These are phyloP conservation scores for Lamellibrachia satsuma DNA, from an alignment of 2,888 invertebrate species.

Conservation along the genomic window DNA sequence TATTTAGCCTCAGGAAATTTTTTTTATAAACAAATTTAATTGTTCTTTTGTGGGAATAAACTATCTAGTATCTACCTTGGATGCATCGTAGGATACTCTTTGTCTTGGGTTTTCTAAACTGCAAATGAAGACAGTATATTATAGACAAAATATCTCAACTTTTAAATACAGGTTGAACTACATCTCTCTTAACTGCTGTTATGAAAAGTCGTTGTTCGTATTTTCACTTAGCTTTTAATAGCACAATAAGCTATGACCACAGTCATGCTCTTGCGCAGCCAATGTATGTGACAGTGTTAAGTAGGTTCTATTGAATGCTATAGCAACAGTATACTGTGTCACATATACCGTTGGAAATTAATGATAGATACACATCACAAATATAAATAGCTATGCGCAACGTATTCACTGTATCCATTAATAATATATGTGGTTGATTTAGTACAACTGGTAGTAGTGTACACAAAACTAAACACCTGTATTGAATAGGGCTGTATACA, in stretches of 20 bases:
- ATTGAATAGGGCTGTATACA: too few species aligned
- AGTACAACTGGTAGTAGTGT: too few species aligned
- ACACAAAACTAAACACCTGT: too few species aligned
- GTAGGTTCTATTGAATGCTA: background rate
- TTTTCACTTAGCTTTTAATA: background rate
- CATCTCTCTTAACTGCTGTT: background rate
- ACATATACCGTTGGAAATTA: background rate
- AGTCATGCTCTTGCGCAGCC: background rate
- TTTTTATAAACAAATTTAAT: too few species aligned
- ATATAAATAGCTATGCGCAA: background rate
- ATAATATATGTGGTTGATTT: background rate
- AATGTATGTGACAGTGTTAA: background rate
- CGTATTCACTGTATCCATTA: background rate
- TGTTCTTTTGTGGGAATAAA: too few species aligned
- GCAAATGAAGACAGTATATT: background rate
- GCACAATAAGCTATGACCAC: background rate
- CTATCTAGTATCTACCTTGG: background rate
- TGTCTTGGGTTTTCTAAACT: slow-evolving; percentile 11
- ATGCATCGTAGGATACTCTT: background rate
- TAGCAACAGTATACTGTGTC: background rate
- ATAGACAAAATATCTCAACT: background rate
- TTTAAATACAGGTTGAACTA: background rate
- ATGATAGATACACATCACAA: background rate
- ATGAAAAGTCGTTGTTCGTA: background rate
- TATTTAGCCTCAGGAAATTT: too few species aligned